Percentiles rank a stretch among this genome's conserved stretches.
These are phyloP conservation scores for Steinernema khuongi DNA, from an alignment of 1,140 invertebrate species.

Conservation along the genomic window DNA sequence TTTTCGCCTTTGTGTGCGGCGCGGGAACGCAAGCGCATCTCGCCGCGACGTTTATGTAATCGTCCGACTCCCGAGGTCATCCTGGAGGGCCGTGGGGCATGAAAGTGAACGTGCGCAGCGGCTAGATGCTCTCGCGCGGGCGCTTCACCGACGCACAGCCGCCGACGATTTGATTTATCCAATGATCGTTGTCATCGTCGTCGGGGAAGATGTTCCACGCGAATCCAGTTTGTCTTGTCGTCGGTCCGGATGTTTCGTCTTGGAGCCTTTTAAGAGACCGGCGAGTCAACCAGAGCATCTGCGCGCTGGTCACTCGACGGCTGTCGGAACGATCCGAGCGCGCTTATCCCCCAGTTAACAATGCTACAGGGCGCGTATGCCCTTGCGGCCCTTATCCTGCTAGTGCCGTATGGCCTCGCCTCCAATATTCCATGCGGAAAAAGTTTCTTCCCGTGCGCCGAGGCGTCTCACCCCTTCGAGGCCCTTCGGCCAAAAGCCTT, in stretches of 20 bases:
- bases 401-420: not conserved
- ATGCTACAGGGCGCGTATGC: not conserved
- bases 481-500: not conserved
- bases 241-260: conserved; percentile 12
- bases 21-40: no score
- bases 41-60: conserved; percentile 1
- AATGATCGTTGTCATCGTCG: conserved; percentile 9
- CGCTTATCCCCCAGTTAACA: not conserved
- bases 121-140: not conserved
- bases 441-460: conserved; percentile 31
- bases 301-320: conserved; percentile 12
- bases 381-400: not conserved
- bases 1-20: not conserved
- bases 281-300: conserved; percentile 8
- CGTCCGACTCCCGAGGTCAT: conserved; percentile 1
- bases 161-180: conserved; percentile 15
- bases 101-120: conserved; percentile 14
- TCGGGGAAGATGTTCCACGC: conserved; percentile 13
- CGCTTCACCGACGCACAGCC: not conserved
- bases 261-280: conserved; percentile 8
- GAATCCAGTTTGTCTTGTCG: conserved; percentile 16
- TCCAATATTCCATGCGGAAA: conserved; percentile 40
- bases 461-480: conserved; percentile 16
- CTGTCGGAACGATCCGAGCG: not conserved
- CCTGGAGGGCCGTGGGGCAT: not conserved